A percentile compares a stretch with the other conserved stretches of the same genome.
phyloP scores from a whole-genome alignment of 2,888 invertebrate genomes.

The Anarsia innoxiella region DNA sequence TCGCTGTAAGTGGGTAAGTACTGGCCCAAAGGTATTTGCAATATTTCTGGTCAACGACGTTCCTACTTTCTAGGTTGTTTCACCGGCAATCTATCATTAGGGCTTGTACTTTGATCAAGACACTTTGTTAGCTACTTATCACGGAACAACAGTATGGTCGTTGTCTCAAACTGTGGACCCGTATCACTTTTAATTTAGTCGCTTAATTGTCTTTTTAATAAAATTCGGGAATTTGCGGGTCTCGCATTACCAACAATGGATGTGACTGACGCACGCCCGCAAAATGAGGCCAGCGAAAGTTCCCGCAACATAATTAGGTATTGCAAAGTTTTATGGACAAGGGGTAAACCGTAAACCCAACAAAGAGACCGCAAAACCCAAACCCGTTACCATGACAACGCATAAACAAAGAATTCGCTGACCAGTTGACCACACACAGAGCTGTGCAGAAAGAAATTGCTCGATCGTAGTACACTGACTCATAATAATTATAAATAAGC shows the following conservation, averaged over 20 bases:
- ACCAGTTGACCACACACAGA: constrained; percentile 20
- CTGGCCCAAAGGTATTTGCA: constrained; percentile 5
- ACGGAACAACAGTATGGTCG: neutral
- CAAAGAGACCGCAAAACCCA: constrained; percentile 39
- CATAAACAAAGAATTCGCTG: constrained; percentile 35
- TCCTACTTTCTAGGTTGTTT: constrained; percentile 2
- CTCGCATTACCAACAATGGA: neutral
- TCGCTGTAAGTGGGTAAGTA: constrained; percentile 6
- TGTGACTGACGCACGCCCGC: constrained; percentile 26
- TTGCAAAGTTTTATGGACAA: constrained; percentile 46
- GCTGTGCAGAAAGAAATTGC: too few species aligned
- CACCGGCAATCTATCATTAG: neutral
- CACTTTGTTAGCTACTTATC: neutral
- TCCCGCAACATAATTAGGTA: constrained; percentile 51
- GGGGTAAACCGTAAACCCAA: constrained; percentile 26
- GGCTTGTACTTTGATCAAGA: neutral
- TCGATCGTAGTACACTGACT: too few species aligned
- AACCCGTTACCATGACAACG: constrained; percentile 45
- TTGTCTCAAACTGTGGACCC: neutral
- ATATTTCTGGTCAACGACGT: constrained; percentile 1
- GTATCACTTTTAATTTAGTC: neutral
- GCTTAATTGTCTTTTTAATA: too few species aligned
- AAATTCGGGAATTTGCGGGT: too few species aligned
- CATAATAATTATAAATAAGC: constrained; percentile 2
- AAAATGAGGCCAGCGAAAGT: constrained; percentile 36